A percentile compares a stretch with the other conserved stretches of the same genome.
phyloP scores from a whole-genome alignment of 1,140 invertebrate species.

The Drosophila dunni region DNA sequence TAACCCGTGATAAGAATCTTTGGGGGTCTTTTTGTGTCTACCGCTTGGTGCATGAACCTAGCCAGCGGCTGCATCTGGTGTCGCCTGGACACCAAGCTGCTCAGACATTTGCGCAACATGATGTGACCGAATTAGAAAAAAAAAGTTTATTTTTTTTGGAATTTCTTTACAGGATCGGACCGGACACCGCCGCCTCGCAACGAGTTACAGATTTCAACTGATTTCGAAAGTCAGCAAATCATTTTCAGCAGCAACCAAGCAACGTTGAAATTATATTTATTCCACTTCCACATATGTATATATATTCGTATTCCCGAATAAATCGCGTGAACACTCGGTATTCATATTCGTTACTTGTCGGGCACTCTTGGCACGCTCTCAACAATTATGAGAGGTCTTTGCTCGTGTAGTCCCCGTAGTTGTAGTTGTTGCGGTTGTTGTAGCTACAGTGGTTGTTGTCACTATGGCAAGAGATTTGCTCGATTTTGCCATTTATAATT shows the following conservation, averaged over 20 bases:
- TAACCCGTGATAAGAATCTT: constrained; percentile 86
- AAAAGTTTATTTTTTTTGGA: neutral
- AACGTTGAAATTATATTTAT: constrained; percentile 33
- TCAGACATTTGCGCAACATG: constrained; percentile 75
- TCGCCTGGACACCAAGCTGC: constrained; percentile 43
- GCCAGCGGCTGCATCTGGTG: constrained; percentile 45
- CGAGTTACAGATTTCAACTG: constrained; percentile 73
- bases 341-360: constrained; percentile 43
- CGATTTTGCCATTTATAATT: constrained; percentile 57
- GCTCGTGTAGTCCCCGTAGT: neutral
- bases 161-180: constrained; percentile 9
- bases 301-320: constrained; percentile 52
- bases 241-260: constrained; percentile 47
- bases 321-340: constrained; percentile 64
- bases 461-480: constrained; percentile 66
- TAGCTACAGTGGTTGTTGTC: constrained; percentile 44
- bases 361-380: constrained; percentile 64
- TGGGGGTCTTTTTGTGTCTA: constrained; percentile 75
- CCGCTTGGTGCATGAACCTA: constrained; percentile 57
- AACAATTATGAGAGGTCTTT: constrained; percentile 45
- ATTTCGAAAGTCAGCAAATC: constrained; percentile 70
- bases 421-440: constrained; percentile 7
- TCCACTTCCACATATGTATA: constrained; percentile 33
- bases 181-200: constrained; percentile 37
- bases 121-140: neutral